phyloP scores from a whole-genome alignment of 2,797 vertebrate genomes.

The Tragopan temminckii region DNA sequence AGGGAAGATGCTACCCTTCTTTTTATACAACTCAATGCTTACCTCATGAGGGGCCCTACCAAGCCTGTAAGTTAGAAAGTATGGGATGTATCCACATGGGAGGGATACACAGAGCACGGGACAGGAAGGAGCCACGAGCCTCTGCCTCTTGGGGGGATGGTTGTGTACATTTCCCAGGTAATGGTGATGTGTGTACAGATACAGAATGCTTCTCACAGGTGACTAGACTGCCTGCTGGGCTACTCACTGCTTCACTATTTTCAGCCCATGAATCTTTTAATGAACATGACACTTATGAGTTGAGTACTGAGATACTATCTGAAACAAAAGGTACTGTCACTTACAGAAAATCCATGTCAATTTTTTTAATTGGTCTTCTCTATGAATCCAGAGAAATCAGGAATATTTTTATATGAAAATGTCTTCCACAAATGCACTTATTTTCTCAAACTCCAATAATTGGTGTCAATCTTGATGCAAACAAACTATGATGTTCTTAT shows the following conservation, averaged over 20 bases:
- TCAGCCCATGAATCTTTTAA: conserved; percentile 9
- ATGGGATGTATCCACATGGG: neutral
- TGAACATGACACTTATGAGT: conserved; percentile 1
- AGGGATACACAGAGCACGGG: neutral
- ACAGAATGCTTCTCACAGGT: neutral
- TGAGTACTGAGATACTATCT: neutral
- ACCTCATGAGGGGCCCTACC: neutral
- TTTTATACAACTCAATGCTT: neutral
- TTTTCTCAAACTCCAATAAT: neutral
- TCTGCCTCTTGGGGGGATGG: neutral
- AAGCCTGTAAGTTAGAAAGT: neutral
- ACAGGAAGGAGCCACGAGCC: neutral
- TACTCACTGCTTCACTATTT: conserved; percentile 38
- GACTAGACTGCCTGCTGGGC: conserved; percentile 48
- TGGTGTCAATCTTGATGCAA: neutral
- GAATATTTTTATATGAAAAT: neutral
- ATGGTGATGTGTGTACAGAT: conserved; percentile 32
- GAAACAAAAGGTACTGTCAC: neutral
- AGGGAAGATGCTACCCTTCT: neutral
- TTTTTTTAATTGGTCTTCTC: neutral
- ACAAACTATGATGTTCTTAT: neutral
- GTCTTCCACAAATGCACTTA: neutral
- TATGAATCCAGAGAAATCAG: neutral
- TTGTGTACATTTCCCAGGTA: neutral
- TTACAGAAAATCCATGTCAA: neutral